Conservation (phyloP, 2,113 vertebrate species). For the Python bivittatus region DNA sequence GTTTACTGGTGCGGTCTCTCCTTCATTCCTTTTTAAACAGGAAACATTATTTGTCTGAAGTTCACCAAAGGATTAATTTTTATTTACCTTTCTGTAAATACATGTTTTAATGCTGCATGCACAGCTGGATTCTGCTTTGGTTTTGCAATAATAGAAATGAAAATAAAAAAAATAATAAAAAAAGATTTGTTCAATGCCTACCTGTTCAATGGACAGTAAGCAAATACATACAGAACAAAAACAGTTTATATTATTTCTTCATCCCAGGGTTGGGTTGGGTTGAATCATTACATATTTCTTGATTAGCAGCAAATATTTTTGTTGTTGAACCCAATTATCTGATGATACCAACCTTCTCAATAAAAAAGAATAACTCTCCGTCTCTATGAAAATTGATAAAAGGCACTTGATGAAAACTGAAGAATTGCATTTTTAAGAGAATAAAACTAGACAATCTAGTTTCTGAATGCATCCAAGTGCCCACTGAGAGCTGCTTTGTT, state of each 20-base stretch:
- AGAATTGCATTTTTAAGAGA: background rate
- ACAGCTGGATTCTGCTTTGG: background rate
- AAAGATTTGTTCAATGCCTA: background rate
- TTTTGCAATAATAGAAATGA: background rate
- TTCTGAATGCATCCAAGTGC: too few species aligned
- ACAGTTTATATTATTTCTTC: background rate
- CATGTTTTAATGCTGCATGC: background rate
- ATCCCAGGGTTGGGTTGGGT: background rate
- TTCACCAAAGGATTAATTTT: background rate
- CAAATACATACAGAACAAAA: background rate
- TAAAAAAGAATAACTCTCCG: background rate
- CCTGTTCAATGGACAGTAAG: background rate
- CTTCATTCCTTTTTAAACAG: background rate
- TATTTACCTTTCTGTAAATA: background rate
- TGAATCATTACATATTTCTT: background rate
- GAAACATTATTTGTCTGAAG: constrained; percentile 2
- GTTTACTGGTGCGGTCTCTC: accelerated
- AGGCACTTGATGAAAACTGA: background rate
- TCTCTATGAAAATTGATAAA: background rate
- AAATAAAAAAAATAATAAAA: background rate
- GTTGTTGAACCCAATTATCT: background rate
- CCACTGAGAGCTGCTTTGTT: background rate
- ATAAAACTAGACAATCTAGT: background rate
- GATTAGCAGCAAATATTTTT: background rate
- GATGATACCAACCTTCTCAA: background rate